These are phyloP conservation scores for Dermochelys coriacea DNA, from an alignment of 2,797 vertebrate species.

Conservation along the genomic window DNA sequence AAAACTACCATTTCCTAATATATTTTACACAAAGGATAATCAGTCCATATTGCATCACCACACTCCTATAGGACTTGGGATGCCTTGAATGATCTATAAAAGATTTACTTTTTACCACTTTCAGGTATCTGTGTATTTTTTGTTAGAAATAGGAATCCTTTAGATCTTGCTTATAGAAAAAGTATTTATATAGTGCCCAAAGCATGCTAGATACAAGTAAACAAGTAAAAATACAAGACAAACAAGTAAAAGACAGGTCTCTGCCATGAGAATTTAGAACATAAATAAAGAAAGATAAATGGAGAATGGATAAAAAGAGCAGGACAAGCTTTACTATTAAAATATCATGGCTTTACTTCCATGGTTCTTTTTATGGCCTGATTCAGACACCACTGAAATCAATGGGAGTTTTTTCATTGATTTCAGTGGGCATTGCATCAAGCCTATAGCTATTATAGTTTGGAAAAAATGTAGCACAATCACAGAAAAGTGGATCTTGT, in stretches of 20 bases:
- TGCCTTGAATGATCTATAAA: background rate
- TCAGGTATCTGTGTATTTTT: background rate
- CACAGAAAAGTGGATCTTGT: background rate
- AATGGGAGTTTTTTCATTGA: background rate
- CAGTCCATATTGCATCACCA: background rate
- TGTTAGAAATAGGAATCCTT: background rate
- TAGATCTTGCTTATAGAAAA: background rate
- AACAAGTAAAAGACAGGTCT: background rate
- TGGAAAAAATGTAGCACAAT: background rate
- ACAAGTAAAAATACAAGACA: background rate
- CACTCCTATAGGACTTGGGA: background rate
- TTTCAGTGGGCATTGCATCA: background rate
- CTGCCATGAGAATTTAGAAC: background rate
- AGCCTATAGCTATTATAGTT: background rate
- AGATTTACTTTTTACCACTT: background rate
- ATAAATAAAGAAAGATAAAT: background rate
- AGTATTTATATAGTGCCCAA: background rate
- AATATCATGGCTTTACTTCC: too few relatives aligned
- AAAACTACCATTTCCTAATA: background rate
- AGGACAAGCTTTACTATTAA: background rate
- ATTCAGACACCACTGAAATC: background rate
- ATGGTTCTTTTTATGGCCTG: too few relatives aligned
- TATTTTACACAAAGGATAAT: background rate
- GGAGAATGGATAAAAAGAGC: background rate
- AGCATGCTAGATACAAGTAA: background rate